Percentiles rank a stretch among this genome's conserved stretches.
Conservation (phyloP, 1,140 invertebrate genomes). For the Scaptomyza hsui region DNA sequence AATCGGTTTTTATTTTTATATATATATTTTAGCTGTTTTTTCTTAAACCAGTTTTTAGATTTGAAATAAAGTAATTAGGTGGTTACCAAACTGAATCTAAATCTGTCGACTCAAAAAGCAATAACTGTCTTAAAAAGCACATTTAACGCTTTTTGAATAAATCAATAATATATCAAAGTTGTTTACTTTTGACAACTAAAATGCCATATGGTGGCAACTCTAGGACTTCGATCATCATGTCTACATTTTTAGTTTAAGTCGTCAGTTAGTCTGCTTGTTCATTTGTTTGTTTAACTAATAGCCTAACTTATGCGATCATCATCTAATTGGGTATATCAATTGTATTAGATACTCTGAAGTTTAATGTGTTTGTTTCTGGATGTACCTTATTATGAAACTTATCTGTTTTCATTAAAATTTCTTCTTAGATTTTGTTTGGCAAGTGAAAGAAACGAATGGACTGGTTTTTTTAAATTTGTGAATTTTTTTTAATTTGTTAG, state of each 20-base stretch:
- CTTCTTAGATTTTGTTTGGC: too few species aligned
- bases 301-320: background rate
- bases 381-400: too few species aligned
- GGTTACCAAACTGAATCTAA: background rate
- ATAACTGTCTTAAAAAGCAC: conserved; percentile 32
- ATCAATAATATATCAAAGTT: conserved; percentile 25
- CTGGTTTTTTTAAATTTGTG: background rate
- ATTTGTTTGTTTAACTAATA: background rate
- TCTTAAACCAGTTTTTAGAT: conserved; percentile 29
- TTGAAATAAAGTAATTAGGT: background rate
- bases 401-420: too few species aligned
- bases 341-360: too few species aligned
- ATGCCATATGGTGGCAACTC: background rate
- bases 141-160: conserved; percentile 28
- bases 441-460: too few species aligned
- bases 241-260: background rate
- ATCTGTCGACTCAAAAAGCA: conserved; percentile 33
- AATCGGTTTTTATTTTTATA: conserved; percentile 23
- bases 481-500: background rate
- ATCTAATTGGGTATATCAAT: too few species aligned
- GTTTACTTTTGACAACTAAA: background rate
- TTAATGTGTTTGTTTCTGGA: too few species aligned
- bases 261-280: conserved; percentile 1
- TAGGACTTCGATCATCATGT: background rate
- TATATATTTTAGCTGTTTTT: conserved; percentile 20